These are phyloP conservation scores for Mola mola DNA, from an alignment of 2,113 vertebrate genomes.

Conservation along the genomic window DNA sequence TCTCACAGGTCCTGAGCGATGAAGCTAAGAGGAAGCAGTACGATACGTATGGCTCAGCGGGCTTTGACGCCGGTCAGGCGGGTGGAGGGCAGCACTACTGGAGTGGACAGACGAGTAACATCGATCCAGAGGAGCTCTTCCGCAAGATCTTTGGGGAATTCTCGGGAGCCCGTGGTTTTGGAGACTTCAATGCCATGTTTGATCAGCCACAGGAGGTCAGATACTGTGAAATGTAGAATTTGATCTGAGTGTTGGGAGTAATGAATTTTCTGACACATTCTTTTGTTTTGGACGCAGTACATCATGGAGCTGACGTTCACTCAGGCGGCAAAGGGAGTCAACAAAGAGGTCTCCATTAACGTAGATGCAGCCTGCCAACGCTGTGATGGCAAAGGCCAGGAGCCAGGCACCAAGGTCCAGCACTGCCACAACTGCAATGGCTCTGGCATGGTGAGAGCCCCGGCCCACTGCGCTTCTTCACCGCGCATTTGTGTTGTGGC, in stretches of 20 bases:
- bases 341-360: constrained; percentile 92
- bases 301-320: constrained; percentile 96
- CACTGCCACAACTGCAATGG: constrained; percentile 91
- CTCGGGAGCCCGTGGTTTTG: constrained; percentile 85
- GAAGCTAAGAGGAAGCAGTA: constrained; percentile 95
- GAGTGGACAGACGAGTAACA: constrained; percentile 80
- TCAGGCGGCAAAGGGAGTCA: constrained; percentile 96
- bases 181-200: constrained; percentile 90
- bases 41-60: constrained; percentile 87
- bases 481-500: background rate
- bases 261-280: background rate
- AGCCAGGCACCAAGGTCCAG: constrained; percentile 91
- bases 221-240: background rate
- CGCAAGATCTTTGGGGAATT: constrained; percentile 97
- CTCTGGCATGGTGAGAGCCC: constrained; percentile 90
- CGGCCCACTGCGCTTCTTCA: fast-evolving
- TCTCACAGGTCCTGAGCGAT: constrained; percentile 88
- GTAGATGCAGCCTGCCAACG: constrained; percentile 88
- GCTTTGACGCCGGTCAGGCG: constrained; percentile 83
- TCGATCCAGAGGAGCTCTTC: constrained; percentile 96
- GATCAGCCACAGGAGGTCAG: constrained; percentile 94
- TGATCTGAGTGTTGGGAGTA: no score
- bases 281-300: constrained; percentile 79
- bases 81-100: constrained; percentile 87
- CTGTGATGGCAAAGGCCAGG: constrained; percentile 89